These are phyloP conservation scores for Halcyon leucocephala DNA, from an alignment of 2,797 vertebrate genomes.

Conservation along the genomic window DNA sequence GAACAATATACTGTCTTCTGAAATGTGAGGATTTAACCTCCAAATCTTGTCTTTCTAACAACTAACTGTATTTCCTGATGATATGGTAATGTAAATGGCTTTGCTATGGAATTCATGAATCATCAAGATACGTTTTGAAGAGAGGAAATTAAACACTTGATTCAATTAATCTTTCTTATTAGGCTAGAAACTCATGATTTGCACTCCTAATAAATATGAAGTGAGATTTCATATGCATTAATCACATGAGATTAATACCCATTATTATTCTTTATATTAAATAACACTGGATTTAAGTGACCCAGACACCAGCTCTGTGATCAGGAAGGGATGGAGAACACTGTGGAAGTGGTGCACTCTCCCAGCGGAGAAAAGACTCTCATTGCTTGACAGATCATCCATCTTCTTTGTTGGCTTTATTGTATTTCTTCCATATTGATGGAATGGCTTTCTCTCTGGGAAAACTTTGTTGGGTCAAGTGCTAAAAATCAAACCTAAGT, in stretches of 20 bases:
- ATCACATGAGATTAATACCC: conserved; percentile 31
- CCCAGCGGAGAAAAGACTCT: not conserved
- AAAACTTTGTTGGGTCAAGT: conserved; percentile 5
- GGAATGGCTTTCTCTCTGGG: conserved; percentile 10
- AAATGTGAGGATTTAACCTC: not conserved
- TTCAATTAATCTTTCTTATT: conserved; percentile 72
- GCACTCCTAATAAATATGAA: conserved; percentile 57
- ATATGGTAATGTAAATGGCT: conserved; percentile 70
- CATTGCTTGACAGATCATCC: conserved; percentile 35
- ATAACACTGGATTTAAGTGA: conserved; percentile 7
- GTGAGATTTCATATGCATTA: conserved; percentile 60
- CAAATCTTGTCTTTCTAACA: conserved; percentile 31
- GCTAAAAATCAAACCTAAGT: conserved; percentile 13
- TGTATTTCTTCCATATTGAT: conserved; percentile 55
- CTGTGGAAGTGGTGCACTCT: not conserved
- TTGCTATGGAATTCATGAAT: conserved; percentile 59
- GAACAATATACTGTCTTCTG: not conserved
- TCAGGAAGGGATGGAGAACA: not conserved
- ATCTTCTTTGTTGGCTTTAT: conserved; percentile 51
- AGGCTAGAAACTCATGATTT: conserved; percentile 58
- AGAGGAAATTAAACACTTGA: conserved; percentile 73
- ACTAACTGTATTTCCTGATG: conserved; percentile 43
- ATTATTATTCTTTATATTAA: conserved; percentile 55
- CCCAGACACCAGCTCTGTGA: not conserved
- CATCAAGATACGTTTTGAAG: conserved; percentile 68